Base-by-base conservation (phyloP, 2,888 invertebrate species). In the Bembecia ichneumoniformis region DNA sequence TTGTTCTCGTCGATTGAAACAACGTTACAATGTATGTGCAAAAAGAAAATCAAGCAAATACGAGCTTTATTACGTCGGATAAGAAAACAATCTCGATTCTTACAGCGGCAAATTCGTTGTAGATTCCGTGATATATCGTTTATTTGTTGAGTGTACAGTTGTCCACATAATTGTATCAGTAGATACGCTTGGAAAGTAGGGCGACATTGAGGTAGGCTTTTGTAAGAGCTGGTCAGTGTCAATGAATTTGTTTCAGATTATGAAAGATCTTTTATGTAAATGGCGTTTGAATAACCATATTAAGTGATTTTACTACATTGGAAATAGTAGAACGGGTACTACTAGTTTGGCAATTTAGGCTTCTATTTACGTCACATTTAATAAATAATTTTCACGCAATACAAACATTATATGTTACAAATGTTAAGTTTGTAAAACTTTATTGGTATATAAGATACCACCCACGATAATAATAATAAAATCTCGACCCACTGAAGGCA, bases 181-280 rank as follows among this genome's bases (percentile, higher is more conserved):
- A 74, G 64, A 64, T 63, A 71, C 71, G 52, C 68, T 74, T 77
- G 74, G 82, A 86, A 87, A 87, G 86, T 86, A 68, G 86, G 82
- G 72, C 84, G 78, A 70, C 84, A 83, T 84, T 86, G 84, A 84
- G 67, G 69, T 74, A 74, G 77, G 75, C 77, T 79, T 74, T 82
- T 82, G 82, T 76, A 82, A 82, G 64, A 66, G 59, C 68, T 79
- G 82, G 79, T 75, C 82, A 80, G 77, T 82, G 84, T 77, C 82
- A 83, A 78, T 77, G 75, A 77, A 83, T 84, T 82, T 75, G 79
- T 76, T 71, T 71, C 77, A 77, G 52, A 52, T 78, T 79, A 73
- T 68, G 74, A 70, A 80, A 79, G 58, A 47, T 28, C 46, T 11
- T 46, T 34, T 46, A 16, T 46, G 20, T 14, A 15, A 40, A 13